Conservation (phyloP, 2,113 vertebrate species). For the Percina caprodes region DNA sequence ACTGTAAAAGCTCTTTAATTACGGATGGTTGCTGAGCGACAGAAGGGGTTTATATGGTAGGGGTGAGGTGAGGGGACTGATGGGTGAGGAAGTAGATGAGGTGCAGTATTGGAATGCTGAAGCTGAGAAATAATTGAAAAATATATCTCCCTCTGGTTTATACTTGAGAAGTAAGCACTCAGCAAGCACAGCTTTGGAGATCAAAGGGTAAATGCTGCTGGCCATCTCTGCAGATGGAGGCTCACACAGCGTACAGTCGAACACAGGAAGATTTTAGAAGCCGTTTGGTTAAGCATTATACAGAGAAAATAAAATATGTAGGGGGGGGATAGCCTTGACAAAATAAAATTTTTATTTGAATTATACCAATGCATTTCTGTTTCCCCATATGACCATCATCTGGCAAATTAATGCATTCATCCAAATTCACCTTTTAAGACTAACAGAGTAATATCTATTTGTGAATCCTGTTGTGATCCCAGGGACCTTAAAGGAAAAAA, state of each 20-base stretch:
- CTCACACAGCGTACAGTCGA: slow-evolving; percentile 28
- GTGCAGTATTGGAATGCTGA: slow-evolving; percentile 28
- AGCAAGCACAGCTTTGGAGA: slow-evolving; percentile 43
- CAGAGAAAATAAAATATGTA: not conserved
- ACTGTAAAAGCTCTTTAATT: slow-evolving; percentile 84
- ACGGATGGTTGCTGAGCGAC: slow-evolving; percentile 77
- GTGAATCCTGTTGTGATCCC: slow-evolving; percentile 1
- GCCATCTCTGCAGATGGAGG: slow-evolving; percentile 55
- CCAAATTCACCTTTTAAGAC: not conserved
- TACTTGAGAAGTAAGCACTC: slow-evolving; percentile 50
- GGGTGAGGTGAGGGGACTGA: slow-evolving; percentile 46
- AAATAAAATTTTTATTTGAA: not conserved
- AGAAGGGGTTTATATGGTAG: slow-evolving; percentile 20
- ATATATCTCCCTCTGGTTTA: slow-evolving; percentile 30
- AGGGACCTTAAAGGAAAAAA: not conserved
- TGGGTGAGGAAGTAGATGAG: slow-evolving; percentile 40
- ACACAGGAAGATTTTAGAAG: slow-evolving; percentile 13
- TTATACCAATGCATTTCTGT: slow-evolving; percentile 11
- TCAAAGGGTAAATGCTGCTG: slow-evolving; percentile 64
- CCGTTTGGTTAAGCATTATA: not conserved
- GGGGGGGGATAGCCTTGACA: not conserved
- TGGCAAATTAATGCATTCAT: not conserved
- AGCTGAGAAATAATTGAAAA: slow-evolving; percentile 36
- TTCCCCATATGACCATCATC: not conserved
- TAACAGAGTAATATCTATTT: not conserved